Percentiles rank a stretch among this genome's conserved stretches.
Conservation (phyloP, 2,888 invertebrate genomes). For the Mycalesis mineus region DNA sequence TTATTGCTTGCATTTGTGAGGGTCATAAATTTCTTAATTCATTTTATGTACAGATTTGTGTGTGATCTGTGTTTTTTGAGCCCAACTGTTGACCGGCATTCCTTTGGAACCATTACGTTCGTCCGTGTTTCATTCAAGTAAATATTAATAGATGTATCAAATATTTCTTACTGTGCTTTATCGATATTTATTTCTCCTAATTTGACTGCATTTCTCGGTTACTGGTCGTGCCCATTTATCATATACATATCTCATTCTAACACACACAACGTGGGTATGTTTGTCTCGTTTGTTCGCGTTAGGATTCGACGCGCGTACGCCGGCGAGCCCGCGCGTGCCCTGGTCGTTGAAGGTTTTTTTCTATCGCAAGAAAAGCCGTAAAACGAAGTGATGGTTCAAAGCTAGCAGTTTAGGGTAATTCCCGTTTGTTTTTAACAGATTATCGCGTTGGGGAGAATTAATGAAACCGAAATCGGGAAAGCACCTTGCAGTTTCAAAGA, state of each 20-base stretch:
- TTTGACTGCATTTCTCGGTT: conserved; percentile 71
- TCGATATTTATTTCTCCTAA: conserved; percentile 70
- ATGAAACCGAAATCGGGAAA: background rate
- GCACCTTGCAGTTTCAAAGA: too few relatives aligned
- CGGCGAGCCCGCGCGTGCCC: conserved; percentile 64
- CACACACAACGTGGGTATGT: conserved; percentile 23
- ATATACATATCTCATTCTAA: conserved; percentile 43
- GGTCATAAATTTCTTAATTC: too few relatives aligned
- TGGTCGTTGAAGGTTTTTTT: conserved; percentile 48
- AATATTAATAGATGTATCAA: conserved; percentile 29
- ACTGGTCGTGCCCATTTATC: conserved; percentile 61
- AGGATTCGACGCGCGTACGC: conserved; percentile 60
- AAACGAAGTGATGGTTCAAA: conserved; percentile 56
- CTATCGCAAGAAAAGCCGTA: conserved; percentile 64
- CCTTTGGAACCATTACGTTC: background rate
- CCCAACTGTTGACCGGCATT: conserved; percentile 10
- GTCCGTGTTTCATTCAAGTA: conserved; percentile 29
- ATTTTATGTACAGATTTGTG: too few relatives aligned
- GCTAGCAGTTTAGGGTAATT: conserved; percentile 46
- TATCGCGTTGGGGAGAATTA: background rate
- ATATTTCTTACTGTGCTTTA: conserved; percentile 45
- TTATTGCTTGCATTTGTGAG: too few relatives aligned
- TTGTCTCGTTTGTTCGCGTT: conserved; percentile 48
- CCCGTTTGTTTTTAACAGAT: conserved; percentile 38
- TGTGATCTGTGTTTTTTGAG: too few relatives aligned